Evolutionary conservation across 2,113 vertebrate species (phyloP).

Genomic region (mouse (Mus musculus)): DNA sequence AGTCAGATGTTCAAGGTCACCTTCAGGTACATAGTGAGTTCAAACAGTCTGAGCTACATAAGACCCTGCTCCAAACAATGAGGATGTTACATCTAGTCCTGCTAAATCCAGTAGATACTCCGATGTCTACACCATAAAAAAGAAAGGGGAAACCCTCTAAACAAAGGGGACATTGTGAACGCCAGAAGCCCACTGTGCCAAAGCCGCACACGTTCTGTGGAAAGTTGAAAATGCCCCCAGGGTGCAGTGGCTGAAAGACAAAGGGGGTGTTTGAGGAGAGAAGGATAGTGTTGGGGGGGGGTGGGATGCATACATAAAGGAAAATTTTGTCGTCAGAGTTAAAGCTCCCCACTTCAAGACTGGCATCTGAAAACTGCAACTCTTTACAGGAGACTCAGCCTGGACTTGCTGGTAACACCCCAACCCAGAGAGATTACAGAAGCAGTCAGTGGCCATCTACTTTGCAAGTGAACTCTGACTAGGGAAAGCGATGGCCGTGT

Average conservation of each 20-base stretch:
- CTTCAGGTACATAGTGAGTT: background rate
- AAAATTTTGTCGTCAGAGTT: background rate
- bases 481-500: background rate
- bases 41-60: background rate
- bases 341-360: background rate
- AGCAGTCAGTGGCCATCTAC: background rate
- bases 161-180: slow-evolving; percentile 24
- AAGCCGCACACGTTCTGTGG: slow-evolving; percentile 31
- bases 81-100: background rate
- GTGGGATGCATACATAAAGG: background rate
- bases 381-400: accelerated
- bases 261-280: background rate
- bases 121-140: accelerated
- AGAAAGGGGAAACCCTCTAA: accelerated
- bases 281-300: background rate
- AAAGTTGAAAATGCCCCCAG: slow-evolving; percentile 20
- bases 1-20: background rate
- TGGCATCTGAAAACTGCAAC: background rate
- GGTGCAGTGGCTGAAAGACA: background rate
- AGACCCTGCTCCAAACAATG: background rate
- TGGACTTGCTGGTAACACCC: background rate
- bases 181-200: background rate
- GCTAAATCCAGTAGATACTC: background rate
- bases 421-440: background rate
- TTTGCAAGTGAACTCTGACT: background rate